Percentiles rank a stretch among this genome's conserved stretches.
Conservation (phyloP, 53 echinoderm and acorn worm genomes). For the Hippasteria phrygiana region DNA sequence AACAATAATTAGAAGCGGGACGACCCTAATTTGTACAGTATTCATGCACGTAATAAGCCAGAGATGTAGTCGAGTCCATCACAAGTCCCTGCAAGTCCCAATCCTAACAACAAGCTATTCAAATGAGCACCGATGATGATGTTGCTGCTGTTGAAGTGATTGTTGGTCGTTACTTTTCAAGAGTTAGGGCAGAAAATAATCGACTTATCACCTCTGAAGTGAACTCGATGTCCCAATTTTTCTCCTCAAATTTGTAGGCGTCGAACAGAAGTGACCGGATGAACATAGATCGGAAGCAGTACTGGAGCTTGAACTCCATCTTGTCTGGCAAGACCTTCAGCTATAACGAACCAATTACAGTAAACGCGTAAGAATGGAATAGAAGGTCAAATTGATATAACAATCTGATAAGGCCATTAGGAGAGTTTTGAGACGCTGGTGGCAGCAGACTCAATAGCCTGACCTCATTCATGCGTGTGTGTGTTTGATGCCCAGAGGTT, state of each 20-base stretch:
- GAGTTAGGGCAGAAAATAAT: no score
- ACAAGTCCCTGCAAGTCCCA: no score
- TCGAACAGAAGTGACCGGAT: slow-evolving; percentile 55
- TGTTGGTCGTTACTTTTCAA: not conserved
- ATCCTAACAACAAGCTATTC: no score
- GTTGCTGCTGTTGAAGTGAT: not conserved
- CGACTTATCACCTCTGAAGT: slow-evolving; percentile 44
- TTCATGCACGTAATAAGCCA: no score
- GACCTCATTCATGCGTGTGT: no score
- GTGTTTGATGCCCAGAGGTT: no score
- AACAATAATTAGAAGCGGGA: no score
- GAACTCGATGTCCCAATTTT: slow-evolving; percentile 70
- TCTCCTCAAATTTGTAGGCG: slow-evolving; percentile 58
- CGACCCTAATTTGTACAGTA: no score
- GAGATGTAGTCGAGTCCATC: no score
- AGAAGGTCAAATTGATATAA: not conserved
- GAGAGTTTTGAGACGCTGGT: no score
- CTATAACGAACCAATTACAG: slow-evolving; percentile 22
- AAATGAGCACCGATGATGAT: no score
- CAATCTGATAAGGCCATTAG: not conserved
- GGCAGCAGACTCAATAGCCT: no score
- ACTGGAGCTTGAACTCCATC: slow-evolving; percentile 39
- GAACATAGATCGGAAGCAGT: slow-evolving; percentile 67
- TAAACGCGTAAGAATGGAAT: not conserved
- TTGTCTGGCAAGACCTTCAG: slow-evolving; percentile 57